These are phyloP conservation scores for Rhyacophila evoluta DNA, from an alignment of 2,888 invertebrate genomes.

Conservation along the genomic window DNA sequence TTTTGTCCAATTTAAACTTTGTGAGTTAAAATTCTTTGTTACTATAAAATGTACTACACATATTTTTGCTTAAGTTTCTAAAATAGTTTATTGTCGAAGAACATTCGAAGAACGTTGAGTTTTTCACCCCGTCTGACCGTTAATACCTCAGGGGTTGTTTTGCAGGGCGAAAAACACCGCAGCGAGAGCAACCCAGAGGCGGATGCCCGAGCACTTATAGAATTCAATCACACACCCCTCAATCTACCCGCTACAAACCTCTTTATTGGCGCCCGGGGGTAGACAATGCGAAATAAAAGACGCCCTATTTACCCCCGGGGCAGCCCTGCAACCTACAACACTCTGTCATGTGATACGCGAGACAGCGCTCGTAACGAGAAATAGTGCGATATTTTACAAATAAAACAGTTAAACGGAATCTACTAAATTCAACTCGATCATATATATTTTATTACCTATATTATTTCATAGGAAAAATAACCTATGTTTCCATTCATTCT, in stretches of 20 bases:
- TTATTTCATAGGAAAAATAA: too few relatives aligned
- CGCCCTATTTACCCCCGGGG: slow-evolving; percentile 40
- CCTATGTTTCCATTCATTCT: too few relatives aligned
- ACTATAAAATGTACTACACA: too few relatives aligned
- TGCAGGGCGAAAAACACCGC: slow-evolving; percentile 23
- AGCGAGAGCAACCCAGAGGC: background rate
- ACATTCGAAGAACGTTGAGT: background rate
- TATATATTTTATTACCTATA: too few relatives aligned
- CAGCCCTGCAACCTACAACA: slow-evolving; percentile 3
- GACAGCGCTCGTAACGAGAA: background rate
- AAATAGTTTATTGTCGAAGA: background rate
- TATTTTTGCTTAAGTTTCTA: too few relatives aligned
- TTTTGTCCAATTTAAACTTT: too few relatives aligned
- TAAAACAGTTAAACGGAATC: too few relatives aligned
- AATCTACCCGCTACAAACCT: slow-evolving; percentile 44
- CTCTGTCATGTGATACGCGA: slow-evolving; percentile 14
- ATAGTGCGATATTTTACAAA: background rate
- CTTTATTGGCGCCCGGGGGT: slow-evolving; percentile 40
- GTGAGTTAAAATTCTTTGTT: too few relatives aligned
- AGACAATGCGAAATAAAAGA: slow-evolving; percentile 53
- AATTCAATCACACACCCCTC: slow-evolving; percentile 52
- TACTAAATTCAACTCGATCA: too few relatives aligned
- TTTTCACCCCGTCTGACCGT: background rate
- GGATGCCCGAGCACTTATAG: slow-evolving; percentile 36
- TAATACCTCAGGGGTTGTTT: slow-evolving; percentile 1